phyloP scores from a whole-genome alignment of 1,140 invertebrate species.

The Calliphora vicina region DNA sequence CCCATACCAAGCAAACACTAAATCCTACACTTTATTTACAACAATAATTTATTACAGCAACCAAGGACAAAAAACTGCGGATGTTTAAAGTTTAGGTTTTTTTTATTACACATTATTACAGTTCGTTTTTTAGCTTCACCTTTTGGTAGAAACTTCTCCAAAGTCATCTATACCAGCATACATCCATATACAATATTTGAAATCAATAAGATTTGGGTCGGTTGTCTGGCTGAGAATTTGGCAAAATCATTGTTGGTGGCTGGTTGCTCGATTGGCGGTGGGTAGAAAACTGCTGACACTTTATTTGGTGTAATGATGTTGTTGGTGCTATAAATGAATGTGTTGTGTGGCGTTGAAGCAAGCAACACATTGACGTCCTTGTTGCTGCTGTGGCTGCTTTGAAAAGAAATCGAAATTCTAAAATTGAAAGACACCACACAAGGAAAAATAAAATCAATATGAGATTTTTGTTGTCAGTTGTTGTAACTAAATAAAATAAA shows the following conservation, averaged over 20 bases:
- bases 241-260: neutral
- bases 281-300: neutral
- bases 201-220: neutral
- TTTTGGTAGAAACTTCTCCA: neutral
- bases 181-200: neutral
- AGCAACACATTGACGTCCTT: neutral
- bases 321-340: neutral
- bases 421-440: neutral
- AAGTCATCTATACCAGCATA: neutral
- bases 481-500: neutral
- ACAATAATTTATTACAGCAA: neutral
- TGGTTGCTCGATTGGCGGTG: no score
- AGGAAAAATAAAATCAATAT: neutral
- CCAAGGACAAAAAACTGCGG: neutral
- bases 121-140: neutral
- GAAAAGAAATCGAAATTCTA: neutral
- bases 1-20: neutral
- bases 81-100: neutral
- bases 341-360: neutral
- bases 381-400: no score
- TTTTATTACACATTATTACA: neutral
- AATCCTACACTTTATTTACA: neutral
- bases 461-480: neutral
- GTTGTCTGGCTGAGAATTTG: neutral
- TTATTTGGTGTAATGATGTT: neutral